Evolutionary conservation across 2,888 invertebrate species (phyloP).

Genomic region (Campoletis raptor): DNA sequence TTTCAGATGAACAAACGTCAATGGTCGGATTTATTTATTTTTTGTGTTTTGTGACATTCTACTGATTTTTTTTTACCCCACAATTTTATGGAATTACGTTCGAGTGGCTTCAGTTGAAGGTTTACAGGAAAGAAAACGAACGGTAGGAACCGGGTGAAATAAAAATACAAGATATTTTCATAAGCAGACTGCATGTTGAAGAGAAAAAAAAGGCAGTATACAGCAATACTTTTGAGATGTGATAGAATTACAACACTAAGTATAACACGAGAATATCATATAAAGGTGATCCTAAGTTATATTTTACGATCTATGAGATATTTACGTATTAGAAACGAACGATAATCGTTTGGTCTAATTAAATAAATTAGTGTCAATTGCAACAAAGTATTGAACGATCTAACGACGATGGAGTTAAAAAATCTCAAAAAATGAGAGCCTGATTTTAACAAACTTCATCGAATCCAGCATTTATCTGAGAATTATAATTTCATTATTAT

Average conservation of each 20-base stretch:
- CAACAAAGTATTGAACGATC: neutral
- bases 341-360: neutral
- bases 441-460: slow-evolving; percentile 35
- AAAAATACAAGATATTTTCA: slow-evolving; percentile 10
- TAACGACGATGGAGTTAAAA: neutral
- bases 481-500: neutral
- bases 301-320: neutral
- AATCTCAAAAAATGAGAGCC: neutral
- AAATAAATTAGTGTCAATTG: neutral
- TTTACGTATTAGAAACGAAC: neutral
- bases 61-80: too few species aligned
- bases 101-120: neutral
- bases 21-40: too few species aligned
- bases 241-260: slow-evolving; percentile 25
- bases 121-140: neutral
- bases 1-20: too few species aligned
- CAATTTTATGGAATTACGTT: neutral
- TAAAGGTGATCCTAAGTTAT: slow-evolving; percentile 7
- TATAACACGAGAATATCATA: slow-evolving; percentile 20
- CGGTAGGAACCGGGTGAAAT: slow-evolving; percentile 19
- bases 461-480: slow-evolving; percentile 7
- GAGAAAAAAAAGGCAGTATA: slow-evolving; percentile 22
- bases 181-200: slow-evolving; percentile 31
- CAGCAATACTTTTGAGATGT: slow-evolving; percentile 29
- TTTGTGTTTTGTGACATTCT: too few species aligned